These are phyloP conservation scores for Limenitis camilla DNA, from an alignment of 2,888 invertebrate genomes.

Conservation along the genomic window DNA sequence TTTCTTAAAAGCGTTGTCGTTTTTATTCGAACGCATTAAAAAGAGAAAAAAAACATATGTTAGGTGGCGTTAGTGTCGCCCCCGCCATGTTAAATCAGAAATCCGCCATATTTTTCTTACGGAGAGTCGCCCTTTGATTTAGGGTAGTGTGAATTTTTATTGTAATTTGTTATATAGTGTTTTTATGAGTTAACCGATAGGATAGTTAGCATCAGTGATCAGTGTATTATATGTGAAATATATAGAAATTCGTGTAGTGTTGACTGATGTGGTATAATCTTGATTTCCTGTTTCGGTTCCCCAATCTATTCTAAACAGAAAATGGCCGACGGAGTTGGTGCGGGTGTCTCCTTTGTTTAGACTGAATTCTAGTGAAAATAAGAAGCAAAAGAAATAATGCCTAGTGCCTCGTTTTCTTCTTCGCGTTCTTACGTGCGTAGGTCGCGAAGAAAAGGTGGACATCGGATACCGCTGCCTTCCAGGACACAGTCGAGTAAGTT, in stretches of 20 bases:
- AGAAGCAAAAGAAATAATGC: slow-evolving; percentile 82
- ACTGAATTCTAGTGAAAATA: slow-evolving; percentile 72
- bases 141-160: slow-evolving; percentile 58
- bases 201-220: slow-evolving; percentile 54
- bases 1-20: slow-evolving; percentile 7
- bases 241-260: slow-evolving; percentile 35
- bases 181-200: slow-evolving; percentile 56
- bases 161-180: slow-evolving; percentile 57
- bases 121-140: slow-evolving; percentile 63
- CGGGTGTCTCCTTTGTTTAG: slow-evolving; percentile 90
- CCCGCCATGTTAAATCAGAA: slow-evolving; percentile 57
- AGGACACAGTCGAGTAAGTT: slow-evolving; percentile 86
- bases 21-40: slow-evolving; percentile 21
- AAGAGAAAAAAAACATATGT: slow-evolving; percentile 29
- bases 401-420: slow-evolving; percentile 95
- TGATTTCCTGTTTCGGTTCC: slow-evolving; percentile 63
- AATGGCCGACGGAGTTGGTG: slow-evolving; percentile 88
- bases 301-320: slow-evolving; percentile 80
- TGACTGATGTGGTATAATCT: slow-evolving; percentile 54
- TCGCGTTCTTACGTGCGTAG: slow-evolving; percentile 93
- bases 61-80: slow-evolving; percentile 47
- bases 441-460: slow-evolving; percentile 93
- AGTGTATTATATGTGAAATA: slow-evolving; percentile 48
- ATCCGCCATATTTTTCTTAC: slow-evolving; percentile 68
- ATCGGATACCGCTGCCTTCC: slow-evolving; percentile 87